phyloP scores from a whole-genome alignment of 2,113 vertebrate genomes.

The Saccopteryx bilineata region DNA sequence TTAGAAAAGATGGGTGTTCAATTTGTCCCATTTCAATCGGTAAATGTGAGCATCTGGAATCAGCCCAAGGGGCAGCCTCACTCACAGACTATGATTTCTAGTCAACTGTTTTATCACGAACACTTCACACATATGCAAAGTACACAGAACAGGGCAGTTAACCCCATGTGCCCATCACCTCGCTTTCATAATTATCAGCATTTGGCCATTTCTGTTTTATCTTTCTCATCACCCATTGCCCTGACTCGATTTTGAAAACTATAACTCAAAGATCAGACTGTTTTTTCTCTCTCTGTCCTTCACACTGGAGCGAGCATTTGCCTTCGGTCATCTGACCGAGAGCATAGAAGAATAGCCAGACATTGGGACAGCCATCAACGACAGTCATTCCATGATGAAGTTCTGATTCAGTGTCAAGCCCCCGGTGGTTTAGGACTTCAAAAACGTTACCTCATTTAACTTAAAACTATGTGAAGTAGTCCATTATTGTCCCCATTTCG shows the following conservation, averaged over 20 bases:
- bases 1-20: background rate
- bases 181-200: rapidly evolving
- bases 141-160: background rate
- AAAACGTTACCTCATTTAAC: background rate
- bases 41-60: rapidly evolving
- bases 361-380: rapidly evolving
- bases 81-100: too few species aligned
- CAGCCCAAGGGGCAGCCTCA: rapidly evolving
- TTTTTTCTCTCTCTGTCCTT: background rate
- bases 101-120: background rate
- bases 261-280: background rate
- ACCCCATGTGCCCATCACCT: rapidly evolving
- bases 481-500: background rate
- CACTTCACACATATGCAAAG: background rate
- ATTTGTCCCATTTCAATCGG: background rate
- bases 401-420: background rate
- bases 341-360: background rate
- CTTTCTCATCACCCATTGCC: background rate
- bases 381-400: rapidly evolving
- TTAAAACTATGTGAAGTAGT: background rate
- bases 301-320: background rate
- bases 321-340: background rate
- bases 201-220: background rate
- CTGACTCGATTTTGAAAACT: background rate
- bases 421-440: background rate